Base-by-base conservation (phyloP, 2,888 invertebrate genomes). In the Tinea trinotella region DNA sequence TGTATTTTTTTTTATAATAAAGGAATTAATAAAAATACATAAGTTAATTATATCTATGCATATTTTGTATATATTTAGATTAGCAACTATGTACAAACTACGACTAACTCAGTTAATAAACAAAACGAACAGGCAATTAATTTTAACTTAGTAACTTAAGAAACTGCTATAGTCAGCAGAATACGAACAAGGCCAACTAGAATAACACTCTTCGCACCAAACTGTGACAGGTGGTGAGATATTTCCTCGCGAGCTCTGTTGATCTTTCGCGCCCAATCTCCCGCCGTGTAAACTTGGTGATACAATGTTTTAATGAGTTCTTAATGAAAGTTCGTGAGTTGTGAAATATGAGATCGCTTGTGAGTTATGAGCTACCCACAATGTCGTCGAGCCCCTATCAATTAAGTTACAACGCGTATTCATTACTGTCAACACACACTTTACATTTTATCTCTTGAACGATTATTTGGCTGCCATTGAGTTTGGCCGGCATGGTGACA, bases 341-440 rank as follows among this genome's bases (percentile, higher is more conserved):
- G 64, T 74, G 73, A 75, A 72, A 71, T 72, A 74, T 70, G 74
- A 71, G 62, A 59, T 63, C 64, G 64, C 64, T 61, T 62, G 63
- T 74, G 73, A 76, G 65, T 74, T 72, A 74, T 66, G 74, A 68
- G 67, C 64, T 66, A 65, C 68, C 74, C 70, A 67, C 65, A 59
- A 57, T 62, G 70, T 65, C 66, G 67, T 64, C 64, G 67, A 57
- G 60, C 63, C 68, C 64, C 74, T 76, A 78, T 76, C 76, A 77
- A 77, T 76, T 78, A 77, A 78, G 46, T 46, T 17, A 19, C 46
- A 13, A 7, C n/a, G 30, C 30, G n/a, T 40, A 40, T 40, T 40
- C 40, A 40, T 40, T 40, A 13, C 40, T 40, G 40, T 40, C 40
- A 40, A 40, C 40, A 40, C 2, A n/a, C 40, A 30, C 30, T 30